These are phyloP conservation scores for Cathartes aura DNA, from an alignment of 2,113 vertebrate genomes.

Conservation along the genomic window DNA sequence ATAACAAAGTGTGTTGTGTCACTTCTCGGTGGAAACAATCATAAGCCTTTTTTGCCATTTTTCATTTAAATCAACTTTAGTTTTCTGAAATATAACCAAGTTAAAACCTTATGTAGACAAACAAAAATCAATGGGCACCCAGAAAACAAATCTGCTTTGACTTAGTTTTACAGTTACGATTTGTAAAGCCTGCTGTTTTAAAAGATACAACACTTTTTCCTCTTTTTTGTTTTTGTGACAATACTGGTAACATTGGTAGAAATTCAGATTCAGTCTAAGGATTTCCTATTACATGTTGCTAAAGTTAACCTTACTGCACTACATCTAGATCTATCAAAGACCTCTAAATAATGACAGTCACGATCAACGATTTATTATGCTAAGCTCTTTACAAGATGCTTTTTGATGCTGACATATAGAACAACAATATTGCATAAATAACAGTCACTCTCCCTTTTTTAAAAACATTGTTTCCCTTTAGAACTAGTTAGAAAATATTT, in stretches of 20 bases:
- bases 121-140: neutral
- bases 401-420: conserved; percentile 77
- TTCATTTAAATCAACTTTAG: conserved; percentile 1
- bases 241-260: neutral
- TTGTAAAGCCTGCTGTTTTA: neutral
- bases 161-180: neutral
- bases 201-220: neutral
- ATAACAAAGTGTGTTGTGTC: neutral
- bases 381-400: conserved; percentile 75
- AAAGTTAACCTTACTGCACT: conserved; percentile 39
- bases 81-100: conserved; percentile 10
- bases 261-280: conserved; percentile 23
- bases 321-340: conserved; percentile 60
- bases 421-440: conserved; percentile 77
- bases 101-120: neutral
- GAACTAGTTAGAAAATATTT: conserved; percentile 88
- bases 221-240: neutral
- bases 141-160: neutral
- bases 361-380: conserved; percentile 65
- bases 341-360: conserved; percentile 71
- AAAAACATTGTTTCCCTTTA: conserved; percentile 81
- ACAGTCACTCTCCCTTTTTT: conserved; percentile 61
- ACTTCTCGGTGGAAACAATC: neutral
- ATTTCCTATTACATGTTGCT: neutral
- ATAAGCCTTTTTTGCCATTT: neutral